These are phyloP conservation scores for Ectobius pallidus DNA, from an alignment of 2,888 invertebrate species.

Conservation along the genomic window DNA sequence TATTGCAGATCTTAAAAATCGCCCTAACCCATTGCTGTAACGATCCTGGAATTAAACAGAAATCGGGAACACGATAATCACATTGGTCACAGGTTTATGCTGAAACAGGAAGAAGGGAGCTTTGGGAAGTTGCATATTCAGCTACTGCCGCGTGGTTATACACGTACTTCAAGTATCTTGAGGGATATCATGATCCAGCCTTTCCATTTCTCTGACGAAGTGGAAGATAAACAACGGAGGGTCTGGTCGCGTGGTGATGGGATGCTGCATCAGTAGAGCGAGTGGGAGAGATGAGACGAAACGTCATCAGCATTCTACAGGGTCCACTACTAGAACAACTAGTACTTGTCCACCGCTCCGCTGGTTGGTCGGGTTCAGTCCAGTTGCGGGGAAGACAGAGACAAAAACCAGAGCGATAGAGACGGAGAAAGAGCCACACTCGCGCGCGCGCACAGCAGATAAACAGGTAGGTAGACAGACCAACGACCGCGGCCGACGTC, in stretches of 20 bases:
- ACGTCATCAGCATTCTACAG: constrained; percentile 40
- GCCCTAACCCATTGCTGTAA: too few relatives aligned
- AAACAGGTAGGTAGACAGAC: constrained; percentile 37
- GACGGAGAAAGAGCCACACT: not conserved
- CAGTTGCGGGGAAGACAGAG: constrained; percentile 14
- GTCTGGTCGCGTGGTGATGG: not conserved
- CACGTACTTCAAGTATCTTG: too few relatives aligned
- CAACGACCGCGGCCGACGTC: constrained; percentile 34
- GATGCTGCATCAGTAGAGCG: not conserved
- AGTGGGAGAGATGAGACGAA: constrained; percentile 28
- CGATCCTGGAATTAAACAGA: too few relatives aligned
- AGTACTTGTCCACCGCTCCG: constrained; percentile 13
- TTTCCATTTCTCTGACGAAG: not conserved
- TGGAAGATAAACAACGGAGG: constrained; percentile 8
- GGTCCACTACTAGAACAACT: constrained; percentile 35
- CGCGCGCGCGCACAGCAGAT: constrained; percentile 35
- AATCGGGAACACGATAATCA: too few relatives aligned
- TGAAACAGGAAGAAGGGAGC: too few relatives aligned
- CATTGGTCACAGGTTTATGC: too few relatives aligned
- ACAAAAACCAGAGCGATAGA: not conserved
- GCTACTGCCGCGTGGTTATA: too few relatives aligned
- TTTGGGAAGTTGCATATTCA: too few relatives aligned
- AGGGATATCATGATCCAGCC: not conserved
- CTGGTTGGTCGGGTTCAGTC: constrained; percentile 5
- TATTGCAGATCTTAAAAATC: too few relatives aligned